Evolutionary conservation across 2,888 invertebrate species (phyloP).

Genomic region (Chymomyza fuscimana): DNA sequence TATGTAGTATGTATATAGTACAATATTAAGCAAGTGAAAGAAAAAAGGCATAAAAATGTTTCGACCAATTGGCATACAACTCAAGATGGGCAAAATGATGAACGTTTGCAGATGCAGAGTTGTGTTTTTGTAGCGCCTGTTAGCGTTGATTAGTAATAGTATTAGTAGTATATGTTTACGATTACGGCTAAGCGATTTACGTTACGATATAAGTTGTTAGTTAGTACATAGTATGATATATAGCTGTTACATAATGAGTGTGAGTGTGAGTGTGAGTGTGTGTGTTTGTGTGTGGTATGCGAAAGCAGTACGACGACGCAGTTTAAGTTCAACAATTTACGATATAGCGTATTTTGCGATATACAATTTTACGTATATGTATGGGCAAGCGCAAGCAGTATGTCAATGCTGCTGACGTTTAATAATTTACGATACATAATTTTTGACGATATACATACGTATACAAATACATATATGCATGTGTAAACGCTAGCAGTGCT

Average conservation of each 20-base stretch:
- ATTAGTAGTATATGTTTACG: slow-evolving; percentile 14
- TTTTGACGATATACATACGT: background rate
- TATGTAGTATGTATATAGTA: background rate
- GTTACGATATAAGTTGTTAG: slow-evolving; percentile 39
- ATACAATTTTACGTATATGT: background rate
- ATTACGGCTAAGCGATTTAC: slow-evolving; percentile 40
- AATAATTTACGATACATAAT: no score
- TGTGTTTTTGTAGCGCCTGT: slow-evolving; percentile 5
- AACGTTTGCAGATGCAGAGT: slow-evolving; percentile 48
- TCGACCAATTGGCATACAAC: slow-evolving; percentile 38
- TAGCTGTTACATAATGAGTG: background rate
- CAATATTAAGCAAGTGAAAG: slow-evolving; percentile 11
- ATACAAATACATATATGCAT: background rate
- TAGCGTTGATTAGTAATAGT: slow-evolving; percentile 4
- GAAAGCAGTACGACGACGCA: slow-evolving; percentile 34
- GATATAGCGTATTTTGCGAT: background rate
- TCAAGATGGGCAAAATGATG: slow-evolving; percentile 40
- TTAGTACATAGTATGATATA: slow-evolving; percentile 15
- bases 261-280: slow-evolving; percentile 3
- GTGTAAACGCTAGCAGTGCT: no score
- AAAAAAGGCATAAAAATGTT: slow-evolving; percentile 14
- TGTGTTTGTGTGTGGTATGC: slow-evolving; percentile 19
- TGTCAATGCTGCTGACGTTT: no score
- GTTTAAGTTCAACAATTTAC: slow-evolving; percentile 3
- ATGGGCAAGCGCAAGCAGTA: no score